These are phyloP conservation scores for Linnaemya vulpina DNA, from an alignment of 2,888 invertebrate genomes.

Conservation along the genomic window DNA sequence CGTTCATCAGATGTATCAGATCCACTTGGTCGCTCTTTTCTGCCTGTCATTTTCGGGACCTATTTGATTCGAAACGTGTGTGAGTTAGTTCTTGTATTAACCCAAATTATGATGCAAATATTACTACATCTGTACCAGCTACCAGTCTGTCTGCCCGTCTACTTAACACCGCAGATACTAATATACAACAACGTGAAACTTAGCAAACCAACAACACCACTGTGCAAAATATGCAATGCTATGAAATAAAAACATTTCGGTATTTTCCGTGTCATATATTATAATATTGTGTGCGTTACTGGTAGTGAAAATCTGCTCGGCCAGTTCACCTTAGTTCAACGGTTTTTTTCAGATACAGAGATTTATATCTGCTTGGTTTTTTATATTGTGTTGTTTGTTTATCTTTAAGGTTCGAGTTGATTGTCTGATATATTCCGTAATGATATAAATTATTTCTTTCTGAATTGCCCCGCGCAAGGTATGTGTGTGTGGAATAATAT, in stretches of 20 bases:
- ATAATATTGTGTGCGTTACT: background rate
- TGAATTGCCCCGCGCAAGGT: constrained; percentile 45
- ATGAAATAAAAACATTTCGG: background rate
- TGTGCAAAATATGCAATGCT: background rate
- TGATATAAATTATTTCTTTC: background rate
- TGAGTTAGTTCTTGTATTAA: no score
- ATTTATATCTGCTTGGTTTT: background rate
- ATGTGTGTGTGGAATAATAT: constrained; percentile 40
- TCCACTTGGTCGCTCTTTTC: no score
- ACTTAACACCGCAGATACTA: background rate
- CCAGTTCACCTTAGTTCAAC: background rate
- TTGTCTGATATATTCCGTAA: constrained; percentile 31
- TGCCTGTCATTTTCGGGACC: background rate
- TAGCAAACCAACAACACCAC: background rate
- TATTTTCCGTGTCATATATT: background rate
- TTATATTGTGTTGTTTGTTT: no score
- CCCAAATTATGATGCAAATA: background rate
- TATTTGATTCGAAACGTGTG: no score
- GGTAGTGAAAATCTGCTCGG: background rate
- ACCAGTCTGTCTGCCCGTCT: no score
- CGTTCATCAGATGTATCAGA: no score
- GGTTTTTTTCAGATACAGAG: background rate
- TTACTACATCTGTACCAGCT: background rate
- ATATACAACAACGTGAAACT: background rate
- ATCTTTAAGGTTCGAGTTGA: constrained; percentile 21